phyloP scores from a whole-genome alignment of 2,888 invertebrate species.

The Melinaea marsaeus region DNA sequence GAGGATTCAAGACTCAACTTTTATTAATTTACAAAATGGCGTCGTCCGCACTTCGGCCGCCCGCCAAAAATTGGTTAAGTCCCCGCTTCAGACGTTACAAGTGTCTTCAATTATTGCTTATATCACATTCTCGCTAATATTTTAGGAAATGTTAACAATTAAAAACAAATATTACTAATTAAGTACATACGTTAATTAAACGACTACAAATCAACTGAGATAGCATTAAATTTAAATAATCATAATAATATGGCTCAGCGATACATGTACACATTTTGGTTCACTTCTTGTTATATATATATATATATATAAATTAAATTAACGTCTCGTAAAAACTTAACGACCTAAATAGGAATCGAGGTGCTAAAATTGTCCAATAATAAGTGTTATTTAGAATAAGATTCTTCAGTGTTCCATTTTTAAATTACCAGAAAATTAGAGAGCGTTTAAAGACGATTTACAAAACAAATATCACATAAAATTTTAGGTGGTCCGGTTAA shows the following conservation, averaged over 20 bases:
- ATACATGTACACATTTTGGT: constrained; percentile 35
- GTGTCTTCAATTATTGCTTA: constrained; percentile 74
- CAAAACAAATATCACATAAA: constrained; percentile 69
- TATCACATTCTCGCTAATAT: constrained; percentile 71
- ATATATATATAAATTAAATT: constrained; percentile 23
- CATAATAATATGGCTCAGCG: constrained; percentile 65
- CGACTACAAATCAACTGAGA: constrained; percentile 47
- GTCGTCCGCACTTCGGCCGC: constrained; percentile 33
- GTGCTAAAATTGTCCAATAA: constrained; percentile 38
- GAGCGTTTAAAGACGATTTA: constrained; percentile 55
- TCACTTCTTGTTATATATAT: constrained; percentile 9
- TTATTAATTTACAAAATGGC: constrained; percentile 46
- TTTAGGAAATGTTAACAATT: constrained; percentile 64
- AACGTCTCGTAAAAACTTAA: constrained; percentile 23
- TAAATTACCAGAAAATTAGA: constrained; percentile 48
- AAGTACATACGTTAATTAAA: constrained; percentile 67
- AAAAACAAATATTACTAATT: constrained; percentile 73
- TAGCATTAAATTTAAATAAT: constrained; percentile 42
- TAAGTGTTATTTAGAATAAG: constrained; percentile 24
- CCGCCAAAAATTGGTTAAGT: constrained; percentile 35
- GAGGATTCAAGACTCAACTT: constrained; percentile 72
- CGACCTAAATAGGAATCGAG: constrained; percentile 35
- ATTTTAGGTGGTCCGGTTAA: constrained; percentile 70
- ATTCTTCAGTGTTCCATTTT: constrained; percentile 28
- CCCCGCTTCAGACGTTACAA: constrained; percentile 51